A percentile compares a stretch with the other conserved stretches of the same genome.
phyloP scores from a whole-genome alignment of 2,113 vertebrate genomes.

The Myotis davidii region DNA sequence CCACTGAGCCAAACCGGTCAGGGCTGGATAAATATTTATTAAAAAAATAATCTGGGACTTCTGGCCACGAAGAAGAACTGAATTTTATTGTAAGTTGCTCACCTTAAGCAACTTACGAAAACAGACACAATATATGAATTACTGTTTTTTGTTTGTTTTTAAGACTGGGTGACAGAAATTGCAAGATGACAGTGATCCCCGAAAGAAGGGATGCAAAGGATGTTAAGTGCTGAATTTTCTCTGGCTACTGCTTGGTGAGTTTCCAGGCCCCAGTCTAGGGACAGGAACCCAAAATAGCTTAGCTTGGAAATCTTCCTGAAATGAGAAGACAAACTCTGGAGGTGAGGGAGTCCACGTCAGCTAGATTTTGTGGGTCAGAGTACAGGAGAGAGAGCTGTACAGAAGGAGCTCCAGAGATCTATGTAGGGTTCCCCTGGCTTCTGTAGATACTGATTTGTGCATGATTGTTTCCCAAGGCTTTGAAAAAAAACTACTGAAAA shows the following conservation, averaged over 20 bases:
- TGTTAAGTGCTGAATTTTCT: neutral
- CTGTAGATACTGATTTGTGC: neutral
- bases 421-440: accelerated
- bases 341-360: neutral
- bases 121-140: neutral
- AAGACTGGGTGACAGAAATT: neutral
- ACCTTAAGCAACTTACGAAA: neutral
- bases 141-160: too few relatives aligned
- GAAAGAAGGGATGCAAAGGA: neutral
- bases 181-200: neutral
- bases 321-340: neutral
- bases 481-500: neutral
- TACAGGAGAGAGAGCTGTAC: neutral
- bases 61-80: neutral
- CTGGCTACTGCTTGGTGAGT: neutral
- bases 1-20: too few relatives aligned
- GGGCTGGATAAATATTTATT: neutral
- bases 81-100: neutral
- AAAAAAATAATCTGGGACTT: conserved; percentile 2
- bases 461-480: neutral
- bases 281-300: neutral
- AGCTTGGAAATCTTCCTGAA: neutral
- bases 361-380: neutral
- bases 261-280: neutral
- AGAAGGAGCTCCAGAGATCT: neutral